phyloP scores from a whole-genome alignment of 2,888 invertebrate genomes.

The Mylabris sibirica region DNA sequence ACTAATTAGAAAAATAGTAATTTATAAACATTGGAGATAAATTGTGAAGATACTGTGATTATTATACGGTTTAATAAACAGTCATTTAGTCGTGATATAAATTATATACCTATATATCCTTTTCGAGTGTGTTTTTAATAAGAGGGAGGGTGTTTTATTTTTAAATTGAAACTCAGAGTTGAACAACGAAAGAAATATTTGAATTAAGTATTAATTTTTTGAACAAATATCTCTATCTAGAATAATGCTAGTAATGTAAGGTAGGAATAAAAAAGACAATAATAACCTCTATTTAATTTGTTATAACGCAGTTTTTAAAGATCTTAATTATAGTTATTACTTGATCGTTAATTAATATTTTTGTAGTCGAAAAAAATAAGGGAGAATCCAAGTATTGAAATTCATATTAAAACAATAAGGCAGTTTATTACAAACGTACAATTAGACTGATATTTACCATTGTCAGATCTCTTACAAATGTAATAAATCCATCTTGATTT shows the following conservation, averaged over 20 bases:
- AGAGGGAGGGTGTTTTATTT: constrained; percentile 8
- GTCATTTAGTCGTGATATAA: constrained; percentile 16
- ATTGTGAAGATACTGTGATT: constrained; percentile 22
- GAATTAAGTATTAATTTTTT: too few species aligned
- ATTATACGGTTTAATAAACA: constrained; percentile 34
- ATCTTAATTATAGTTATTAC: too few species aligned
- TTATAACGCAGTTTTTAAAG: too few species aligned
- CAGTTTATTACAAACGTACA: constrained; percentile 12
- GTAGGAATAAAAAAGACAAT: too few species aligned
- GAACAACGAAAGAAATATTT: background rate
- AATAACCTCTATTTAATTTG: background rate
- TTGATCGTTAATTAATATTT: background rate
- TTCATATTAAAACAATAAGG: background rate
- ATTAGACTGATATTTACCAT: constrained; percentile 16
- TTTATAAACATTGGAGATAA: constrained; percentile 32
- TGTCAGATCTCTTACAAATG: constrained; percentile 5
- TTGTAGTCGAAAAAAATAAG: background rate
- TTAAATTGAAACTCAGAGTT: background rate
- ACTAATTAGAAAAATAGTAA: constrained; percentile 36
- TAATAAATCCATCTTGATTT: constrained; percentile 19
- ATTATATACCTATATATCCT: constrained; percentile 16
- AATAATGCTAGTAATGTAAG: too few species aligned
- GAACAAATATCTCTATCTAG: too few species aligned
- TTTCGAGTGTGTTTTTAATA: constrained; percentile 16
- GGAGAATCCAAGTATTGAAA: background rate